Conservation (phyloP, 1,140 invertebrate genomes). For the Metopolophium dirhodum region DNA sequence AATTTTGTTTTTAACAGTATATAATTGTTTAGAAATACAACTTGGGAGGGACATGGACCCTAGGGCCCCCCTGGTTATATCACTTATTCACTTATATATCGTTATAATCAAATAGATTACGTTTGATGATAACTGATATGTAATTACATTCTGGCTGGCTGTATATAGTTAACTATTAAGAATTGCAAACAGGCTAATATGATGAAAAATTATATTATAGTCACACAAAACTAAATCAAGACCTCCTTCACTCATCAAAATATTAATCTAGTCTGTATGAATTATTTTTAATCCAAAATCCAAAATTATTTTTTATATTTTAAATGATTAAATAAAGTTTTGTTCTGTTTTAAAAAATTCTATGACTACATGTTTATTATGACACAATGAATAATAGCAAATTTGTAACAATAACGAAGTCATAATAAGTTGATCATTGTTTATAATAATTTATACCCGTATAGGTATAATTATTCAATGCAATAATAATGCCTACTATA, state of each 20-base stretch:
- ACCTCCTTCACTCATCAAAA: neutral
- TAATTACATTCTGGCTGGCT: neutral
- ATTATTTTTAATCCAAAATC: neutral
- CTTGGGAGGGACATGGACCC: no score
- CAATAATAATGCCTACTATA: no score
- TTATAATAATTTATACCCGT: neutral
- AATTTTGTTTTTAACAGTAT: no score
- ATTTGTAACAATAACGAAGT: neutral
- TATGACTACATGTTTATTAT: neutral
- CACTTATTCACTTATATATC: neutral
- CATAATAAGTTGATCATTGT: constrained; percentile 2
- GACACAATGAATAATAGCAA: neutral
- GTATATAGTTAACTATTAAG: neutral
- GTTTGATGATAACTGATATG: neutral
- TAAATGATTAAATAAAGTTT: neutral
- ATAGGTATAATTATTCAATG: no score
- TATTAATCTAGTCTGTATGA: neutral
- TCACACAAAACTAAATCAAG: neutral
- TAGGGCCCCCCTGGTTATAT: no score
- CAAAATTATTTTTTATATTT: no score
- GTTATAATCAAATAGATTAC: neutral
- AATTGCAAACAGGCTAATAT: neutral
- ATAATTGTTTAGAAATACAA: no score
- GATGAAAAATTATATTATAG: neutral
- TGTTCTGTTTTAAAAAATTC: neutral